These are phyloP conservation scores for Thomomys bottae DNA, from an alignment of 2,113 vertebrate genomes.

Conservation along the genomic window DNA sequence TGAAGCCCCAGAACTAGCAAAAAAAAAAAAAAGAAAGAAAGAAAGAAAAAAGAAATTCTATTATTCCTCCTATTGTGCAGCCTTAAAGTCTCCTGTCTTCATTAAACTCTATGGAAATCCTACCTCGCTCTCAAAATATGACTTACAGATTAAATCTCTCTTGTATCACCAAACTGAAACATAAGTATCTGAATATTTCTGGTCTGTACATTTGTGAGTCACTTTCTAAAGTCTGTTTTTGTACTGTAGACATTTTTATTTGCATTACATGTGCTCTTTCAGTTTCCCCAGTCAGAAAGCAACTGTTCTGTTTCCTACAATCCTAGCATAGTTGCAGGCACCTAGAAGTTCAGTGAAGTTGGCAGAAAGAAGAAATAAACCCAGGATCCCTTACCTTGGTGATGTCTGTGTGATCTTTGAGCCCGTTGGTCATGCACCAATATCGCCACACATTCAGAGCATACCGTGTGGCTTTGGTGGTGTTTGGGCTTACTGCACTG, in stretches of 20 bases:
- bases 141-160: neutral
- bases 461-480: conserved; percentile 74
- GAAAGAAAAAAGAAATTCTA: too few relatives aligned
- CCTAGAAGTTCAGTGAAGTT: neutral
- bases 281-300: conserved; percentile 12
- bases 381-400: conserved; percentile 73
- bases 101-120: neutral
- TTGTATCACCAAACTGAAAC: conserved; percentile 22
- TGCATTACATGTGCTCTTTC: neutral
- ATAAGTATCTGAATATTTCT: conserved; percentile 26
- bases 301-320: neutral
- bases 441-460: conserved; percentile 78
- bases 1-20: too few relatives aligned
- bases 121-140: neutral
- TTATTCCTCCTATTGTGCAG: neutral
- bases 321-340: neutral
- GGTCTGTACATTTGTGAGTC: neutral
- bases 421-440: conserved; percentile 80
- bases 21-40: too few relatives aligned
- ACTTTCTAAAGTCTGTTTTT: conserved; percentile 41
- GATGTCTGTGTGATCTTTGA: conserved; percentile 79
- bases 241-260: neutral
- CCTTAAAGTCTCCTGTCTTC: neutral
- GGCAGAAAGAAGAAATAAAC: conserved; percentile 39
- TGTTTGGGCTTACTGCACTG: conserved; percentile 80